Conservation (phyloP, 2,888 invertebrate genomes). For the Zeuzera pyrina region DNA sequence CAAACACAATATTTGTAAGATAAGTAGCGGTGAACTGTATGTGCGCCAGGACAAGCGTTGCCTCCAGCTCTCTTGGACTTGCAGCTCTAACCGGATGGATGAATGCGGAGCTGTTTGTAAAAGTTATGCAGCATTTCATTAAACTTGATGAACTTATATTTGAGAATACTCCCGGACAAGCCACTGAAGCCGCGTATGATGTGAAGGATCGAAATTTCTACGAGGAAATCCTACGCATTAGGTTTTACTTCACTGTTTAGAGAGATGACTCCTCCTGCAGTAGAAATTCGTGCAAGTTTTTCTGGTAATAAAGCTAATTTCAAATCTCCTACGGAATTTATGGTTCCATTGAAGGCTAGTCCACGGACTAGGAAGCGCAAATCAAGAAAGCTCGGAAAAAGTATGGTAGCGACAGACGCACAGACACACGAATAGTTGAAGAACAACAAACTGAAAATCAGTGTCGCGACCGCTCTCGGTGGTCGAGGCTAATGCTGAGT, state of each 20-base stretch:
- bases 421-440: background rate
- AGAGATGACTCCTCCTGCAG: too few species aligned
- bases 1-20: constrained; percentile 13
- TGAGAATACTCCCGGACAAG: too few species aligned
- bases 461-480: too few species aligned
- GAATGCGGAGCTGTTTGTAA: constrained; percentile 24
- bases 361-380: background rate
- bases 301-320: too few species aligned
- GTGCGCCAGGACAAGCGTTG: constrained; percentile 13
- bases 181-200: too few species aligned
- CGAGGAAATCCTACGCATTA: too few species aligned
- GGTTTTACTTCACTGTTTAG: too few species aligned
- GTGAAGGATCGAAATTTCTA: too few species aligned
- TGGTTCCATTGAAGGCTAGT: background rate
- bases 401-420: background rate
- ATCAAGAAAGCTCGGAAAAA: background rate
- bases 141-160: too few species aligned
- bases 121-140: constrained; percentile 29
- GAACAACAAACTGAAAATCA: too few species aligned
- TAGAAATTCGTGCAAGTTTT: too few species aligned
- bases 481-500: too few species aligned
- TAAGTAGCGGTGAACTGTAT: constrained; percentile 18
- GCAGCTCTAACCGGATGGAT: constrained; percentile 30
- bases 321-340: background rate
- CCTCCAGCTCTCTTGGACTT: constrained; percentile 26